phyloP scores from a whole-genome alignment of 2,113 vertebrate genomes.

The Eublepharis macularius region DNA sequence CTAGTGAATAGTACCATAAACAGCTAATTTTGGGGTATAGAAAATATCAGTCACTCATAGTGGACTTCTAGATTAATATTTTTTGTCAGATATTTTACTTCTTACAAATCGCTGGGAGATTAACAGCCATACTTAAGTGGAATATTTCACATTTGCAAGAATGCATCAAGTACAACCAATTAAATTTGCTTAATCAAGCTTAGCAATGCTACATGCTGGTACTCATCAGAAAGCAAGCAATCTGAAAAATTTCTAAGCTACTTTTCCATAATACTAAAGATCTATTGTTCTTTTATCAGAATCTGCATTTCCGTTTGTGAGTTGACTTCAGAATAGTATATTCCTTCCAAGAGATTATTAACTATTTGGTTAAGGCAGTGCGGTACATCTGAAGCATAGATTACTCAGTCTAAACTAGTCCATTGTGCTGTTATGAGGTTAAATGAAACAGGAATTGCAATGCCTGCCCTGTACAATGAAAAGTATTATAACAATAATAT shows the following conservation, averaged over 20 bases:
- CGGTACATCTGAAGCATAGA: background rate
- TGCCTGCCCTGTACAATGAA: background rate
- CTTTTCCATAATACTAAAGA: conserved; percentile 50
- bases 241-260: conserved; percentile 48
- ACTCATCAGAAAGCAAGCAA: conserved; percentile 72
- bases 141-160: conserved; percentile 71
- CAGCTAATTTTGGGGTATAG: conserved; percentile 6
- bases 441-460: background rate
- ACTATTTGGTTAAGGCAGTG: background rate
- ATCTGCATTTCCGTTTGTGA: conserved; percentile 60
- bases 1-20: background rate
- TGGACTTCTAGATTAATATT: conserved; percentile 64
- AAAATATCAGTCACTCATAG: conserved; percentile 45
- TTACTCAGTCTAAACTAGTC: background rate
- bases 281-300: conserved; percentile 56
- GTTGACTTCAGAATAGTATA: conserved; percentile 51
- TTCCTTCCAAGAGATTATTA: conserved; percentile 33
- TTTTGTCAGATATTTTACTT: conserved; percentile 67
- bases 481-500: background rate
- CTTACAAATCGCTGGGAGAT: conserved; percentile 72
- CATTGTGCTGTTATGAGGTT: background rate
- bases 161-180: conserved; percentile 71
- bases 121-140: conserved; percentile 62
- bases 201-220: conserved; percentile 71
- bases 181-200: conserved; percentile 80